Base-by-base conservation (phyloP, 2,888 invertebrate species). In the Ophion ellenae region DNA sequence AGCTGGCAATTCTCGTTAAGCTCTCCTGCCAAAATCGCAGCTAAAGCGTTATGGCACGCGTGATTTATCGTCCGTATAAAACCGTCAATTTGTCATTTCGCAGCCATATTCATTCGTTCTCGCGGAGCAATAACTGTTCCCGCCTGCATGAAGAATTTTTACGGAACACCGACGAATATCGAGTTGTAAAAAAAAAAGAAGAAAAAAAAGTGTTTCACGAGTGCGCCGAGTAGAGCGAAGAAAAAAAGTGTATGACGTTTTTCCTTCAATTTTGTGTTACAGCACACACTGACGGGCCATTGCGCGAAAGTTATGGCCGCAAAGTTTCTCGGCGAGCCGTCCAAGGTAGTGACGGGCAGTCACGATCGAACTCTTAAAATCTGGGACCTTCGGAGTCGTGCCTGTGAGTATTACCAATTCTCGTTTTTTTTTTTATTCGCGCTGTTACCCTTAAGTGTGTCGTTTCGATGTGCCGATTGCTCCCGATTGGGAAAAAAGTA, bases 241-340 rank as follows among this genome's bases (percentile, higher is more conserved):
- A 47, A 14, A 82, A 70, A 78, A 77, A n/a, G 10, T 53, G 53
- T 53, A 10, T 67, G 11, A 40, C 36, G 1, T 57, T 67, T 74
- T 74, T 84, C 47, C 36, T 73, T 74, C 53, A 59, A 77, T 74
- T 90, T 92, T 93, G 92, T 93, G 93, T 95, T 96, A 78, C 96
- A 98, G 97, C 98, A 98, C 94, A 98, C 98, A 74, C 94, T 99
- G 90, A 98, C 98, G 76, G 99, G 99, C 59, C 99, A 99, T 95
- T 98, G 98, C 92, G 99, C 97, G 78, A 99, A 99, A 95, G 99
- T 99, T 88, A 97, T 99, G 96, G 98, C 99, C 28, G 99, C 99
- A 57, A 98, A 98, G 95, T 99, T 99, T 95, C 96, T 99, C 89
- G 97, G 98, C 81, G 98, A 98, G 90, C 97, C 97, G 20, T 96